These are phyloP conservation scores for Euzophera pinguis DNA, from an alignment of 2,888 invertebrate genomes.

Conservation along the genomic window DNA sequence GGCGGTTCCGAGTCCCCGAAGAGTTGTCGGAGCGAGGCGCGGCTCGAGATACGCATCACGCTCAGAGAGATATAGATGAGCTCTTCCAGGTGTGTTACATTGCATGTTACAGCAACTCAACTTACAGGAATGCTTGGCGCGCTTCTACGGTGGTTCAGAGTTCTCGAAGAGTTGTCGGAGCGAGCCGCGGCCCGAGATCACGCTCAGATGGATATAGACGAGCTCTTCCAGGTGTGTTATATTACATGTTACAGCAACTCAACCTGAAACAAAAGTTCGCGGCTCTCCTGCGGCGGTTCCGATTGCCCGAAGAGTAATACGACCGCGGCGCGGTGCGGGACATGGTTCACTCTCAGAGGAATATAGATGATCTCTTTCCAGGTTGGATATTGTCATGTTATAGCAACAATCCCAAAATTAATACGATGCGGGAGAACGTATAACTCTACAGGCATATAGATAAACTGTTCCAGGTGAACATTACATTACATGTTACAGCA, in stretches of 20 bases:
- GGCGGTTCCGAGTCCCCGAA: constrained; percentile 95
- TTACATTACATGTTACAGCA: background rate
- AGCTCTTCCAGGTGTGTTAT: constrained; percentile 83
- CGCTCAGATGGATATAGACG: constrained; percentile 94
- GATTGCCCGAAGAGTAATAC: constrained; percentile 92
- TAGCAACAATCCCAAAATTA: too few species aligned
- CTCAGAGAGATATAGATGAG: constrained; percentile 94
- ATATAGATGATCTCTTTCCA: constrained; percentile 95
- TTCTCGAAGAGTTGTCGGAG: constrained; percentile 91
- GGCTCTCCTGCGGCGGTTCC: constrained; percentile 94
- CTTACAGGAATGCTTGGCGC: constrained; percentile 98
- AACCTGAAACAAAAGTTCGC: constrained; percentile 99
- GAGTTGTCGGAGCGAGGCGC: constrained; percentile 87
- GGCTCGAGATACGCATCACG: constrained; percentile 83
- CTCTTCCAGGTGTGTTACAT: constrained; percentile 81
- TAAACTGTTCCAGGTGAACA: background rate
- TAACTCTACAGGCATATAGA: too few species aligned
- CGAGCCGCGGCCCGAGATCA: constrained; percentile 82
- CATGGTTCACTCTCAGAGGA: constrained; percentile 89
- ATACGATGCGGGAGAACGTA: too few species aligned
- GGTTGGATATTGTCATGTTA: constrained; percentile 41
- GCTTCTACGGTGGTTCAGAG: constrained; percentile 94
- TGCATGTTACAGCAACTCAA: constrained; percentile 89
- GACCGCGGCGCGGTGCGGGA: constrained; percentile 83
- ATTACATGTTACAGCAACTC: constrained; percentile 83